These are phyloP conservation scores for Pangasius macronema DNA, from an alignment of 2,797 vertebrate species.

Conservation along the genomic window DNA sequence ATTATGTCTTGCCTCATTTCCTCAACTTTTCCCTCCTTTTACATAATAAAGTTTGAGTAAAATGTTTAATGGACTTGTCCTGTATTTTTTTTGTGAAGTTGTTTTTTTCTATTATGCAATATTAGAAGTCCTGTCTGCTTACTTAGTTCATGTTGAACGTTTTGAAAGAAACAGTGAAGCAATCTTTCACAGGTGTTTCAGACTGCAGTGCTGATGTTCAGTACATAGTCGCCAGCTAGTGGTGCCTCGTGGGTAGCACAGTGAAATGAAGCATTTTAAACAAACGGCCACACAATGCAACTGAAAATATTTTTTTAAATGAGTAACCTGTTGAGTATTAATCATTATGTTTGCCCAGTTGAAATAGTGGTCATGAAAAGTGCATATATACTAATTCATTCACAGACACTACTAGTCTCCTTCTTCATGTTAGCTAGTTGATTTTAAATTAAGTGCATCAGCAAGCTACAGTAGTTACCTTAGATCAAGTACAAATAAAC, in stretches of 20 bases:
- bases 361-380: background rate
- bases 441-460: no score
- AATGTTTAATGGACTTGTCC: background rate
- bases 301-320: background rate
- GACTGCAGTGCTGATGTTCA: background rate
- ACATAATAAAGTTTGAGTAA: background rate
- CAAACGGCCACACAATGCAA: background rate
- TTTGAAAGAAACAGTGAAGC: background rate
- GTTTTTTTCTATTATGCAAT: background rate
- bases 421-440: no score
- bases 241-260: background rate
- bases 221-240: background rate
- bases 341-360: background rate
- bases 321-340: background rate
- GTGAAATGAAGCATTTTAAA: background rate
- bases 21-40: background rate
- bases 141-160: background rate
- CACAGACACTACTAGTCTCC: no score
- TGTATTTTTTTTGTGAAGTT: no score
- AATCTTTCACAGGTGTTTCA: background rate
- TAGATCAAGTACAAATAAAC: no score
- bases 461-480: no score
- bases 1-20: background rate
- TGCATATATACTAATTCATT: background rate
- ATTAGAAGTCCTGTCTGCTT: background rate